Base-by-base conservation (phyloP, 2,888 invertebrate species). In the Noctua fimbriata region DNA sequence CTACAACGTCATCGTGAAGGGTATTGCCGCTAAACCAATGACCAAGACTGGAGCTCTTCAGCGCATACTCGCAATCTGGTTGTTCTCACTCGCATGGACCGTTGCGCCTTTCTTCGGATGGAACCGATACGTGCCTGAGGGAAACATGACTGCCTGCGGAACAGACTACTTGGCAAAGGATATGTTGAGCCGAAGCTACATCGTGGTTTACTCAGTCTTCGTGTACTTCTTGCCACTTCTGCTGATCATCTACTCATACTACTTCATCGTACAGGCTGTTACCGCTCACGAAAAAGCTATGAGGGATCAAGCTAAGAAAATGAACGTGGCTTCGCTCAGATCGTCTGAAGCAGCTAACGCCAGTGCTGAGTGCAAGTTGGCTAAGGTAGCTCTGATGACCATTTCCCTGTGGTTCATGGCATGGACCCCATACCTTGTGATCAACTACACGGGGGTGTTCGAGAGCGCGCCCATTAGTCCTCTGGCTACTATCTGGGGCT, bases 1-100 rank as follows among this genome's bases (percentile, higher is more conserved):
- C 89, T 99, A 99, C 97, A 98, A 99, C 93, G 99, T 99, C 81
- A 99, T 99, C 92, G 99, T 99, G 63, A 99, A 98, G 95, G 98
- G 99, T 89, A 97, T 99, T 89, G 98, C 98, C 73, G 99, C 98
- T 16, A 98, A 98, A 91, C 98, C 98, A 58, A 97, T 99, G 97
- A 98, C 98, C 75, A 98, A 98, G 91, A 98, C 98, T 89, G 98
- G 98, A 87, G 98, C 98, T 66, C 95, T 98, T 84, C 94, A 98
- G 70, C 97, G 98, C 91, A 98, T 99, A 87, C 94, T 98, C 9
- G 97, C 97, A 69, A 98, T 99, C 87, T 99, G 99, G 99, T 75
- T 96, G 0, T 98, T 98, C 96, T 97, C 98, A 7, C 94, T 98
- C 71, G 97, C 97, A 67, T 99, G 99, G 99, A 98, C 99, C 21